phyloP scores from a whole-genome alignment of 2,888 invertebrate species.

The Orthosia incerta region DNA sequence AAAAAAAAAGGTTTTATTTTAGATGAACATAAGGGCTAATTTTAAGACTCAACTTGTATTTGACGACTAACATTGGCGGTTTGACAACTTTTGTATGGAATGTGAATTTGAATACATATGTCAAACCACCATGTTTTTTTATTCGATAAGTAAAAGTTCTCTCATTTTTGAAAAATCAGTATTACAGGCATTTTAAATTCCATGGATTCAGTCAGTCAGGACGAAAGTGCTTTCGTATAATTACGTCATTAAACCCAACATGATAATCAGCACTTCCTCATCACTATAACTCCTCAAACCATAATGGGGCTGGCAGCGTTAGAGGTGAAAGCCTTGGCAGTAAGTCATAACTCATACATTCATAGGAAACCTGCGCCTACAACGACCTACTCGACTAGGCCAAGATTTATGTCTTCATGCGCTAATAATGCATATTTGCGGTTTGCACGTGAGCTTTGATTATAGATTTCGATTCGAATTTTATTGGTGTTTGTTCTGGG shows the following conservation, averaged over 20 bases:
- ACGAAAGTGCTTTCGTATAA: not conserved
- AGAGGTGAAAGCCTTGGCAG: conserved; percentile 41
- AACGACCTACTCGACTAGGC: conserved; percentile 28
- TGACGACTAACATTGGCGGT: too few species aligned
- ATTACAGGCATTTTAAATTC: not conserved
- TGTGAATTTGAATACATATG: too few species aligned
- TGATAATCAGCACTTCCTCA: conserved; percentile 33
- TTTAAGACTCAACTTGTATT: too few species aligned
- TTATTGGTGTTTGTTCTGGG: not conserved
- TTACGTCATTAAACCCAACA: conserved; percentile 1
- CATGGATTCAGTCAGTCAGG: not conserved
- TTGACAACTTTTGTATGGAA: too few species aligned
- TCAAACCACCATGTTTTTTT: too few species aligned
- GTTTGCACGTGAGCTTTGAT: conserved; percentile 13
- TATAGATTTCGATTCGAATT: conserved; percentile 22
- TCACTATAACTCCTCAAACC: conserved; percentile 34
- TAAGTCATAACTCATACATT: conserved; percentile 42
- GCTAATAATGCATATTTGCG: conserved; percentile 37
- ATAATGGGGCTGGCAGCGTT: conserved; percentile 8
- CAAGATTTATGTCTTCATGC: conserved; percentile 50
- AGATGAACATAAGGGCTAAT: too few species aligned
- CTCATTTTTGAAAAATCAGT: too few species aligned
- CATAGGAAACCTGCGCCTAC: conserved; percentile 41
- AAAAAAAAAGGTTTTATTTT: too few species aligned
- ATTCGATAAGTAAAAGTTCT: too few species aligned